A percentile compares a stretch with the other conserved stretches of the same genome.
phyloP scores from a whole-genome alignment of 2,888 invertebrate genomes.

The Sarcophaga rosellei region DNA sequence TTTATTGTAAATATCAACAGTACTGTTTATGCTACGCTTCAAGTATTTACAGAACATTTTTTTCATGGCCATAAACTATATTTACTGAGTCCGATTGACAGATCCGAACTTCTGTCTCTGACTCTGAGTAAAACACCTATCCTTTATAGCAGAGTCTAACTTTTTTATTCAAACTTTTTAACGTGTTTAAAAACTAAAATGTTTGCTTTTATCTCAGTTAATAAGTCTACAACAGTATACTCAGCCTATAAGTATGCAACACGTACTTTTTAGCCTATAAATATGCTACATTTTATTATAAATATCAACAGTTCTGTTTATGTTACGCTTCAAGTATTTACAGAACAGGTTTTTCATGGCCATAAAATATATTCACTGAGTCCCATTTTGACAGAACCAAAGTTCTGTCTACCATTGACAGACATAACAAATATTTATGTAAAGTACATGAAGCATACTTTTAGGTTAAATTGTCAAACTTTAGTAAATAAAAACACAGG shows the following conservation, averaged over 20 bases:
- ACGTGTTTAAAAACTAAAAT: too few species aligned
- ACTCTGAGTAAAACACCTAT: too few species aligned
- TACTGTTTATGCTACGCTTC: too few species aligned
- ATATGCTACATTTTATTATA: slow-evolving; percentile 27
- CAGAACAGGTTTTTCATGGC: neutral
- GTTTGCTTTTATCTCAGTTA: too few species aligned
- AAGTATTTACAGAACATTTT: too few species aligned
- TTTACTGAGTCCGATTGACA: too few species aligned
- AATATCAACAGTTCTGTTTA: neutral
- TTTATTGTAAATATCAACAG: too few species aligned
- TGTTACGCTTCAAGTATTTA: neutral
- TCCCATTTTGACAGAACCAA: neutral
- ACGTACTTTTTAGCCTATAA: slow-evolving; percentile 27
- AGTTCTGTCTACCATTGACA: neutral
- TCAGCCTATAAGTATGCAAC: slow-evolving; percentile 42
- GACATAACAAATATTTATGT: slow-evolving; percentile 39
- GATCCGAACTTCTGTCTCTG: too few species aligned
- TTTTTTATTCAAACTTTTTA: too few species aligned
- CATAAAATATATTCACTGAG: neutral
- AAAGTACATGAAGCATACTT: slow-evolving; percentile 49
- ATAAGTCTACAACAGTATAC: neutral
- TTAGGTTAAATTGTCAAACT: slow-evolving; percentile 39
- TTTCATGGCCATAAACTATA: too few species aligned
- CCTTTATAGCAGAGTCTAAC: too few species aligned
- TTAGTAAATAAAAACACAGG: slow-evolving; percentile 1